Percentiles rank a stretch among this genome's conserved stretches.
These are phyloP conservation scores for Callimorpha dominula DNA, from an alignment of 2,888 invertebrate species.

Conservation along the genomic window DNA sequence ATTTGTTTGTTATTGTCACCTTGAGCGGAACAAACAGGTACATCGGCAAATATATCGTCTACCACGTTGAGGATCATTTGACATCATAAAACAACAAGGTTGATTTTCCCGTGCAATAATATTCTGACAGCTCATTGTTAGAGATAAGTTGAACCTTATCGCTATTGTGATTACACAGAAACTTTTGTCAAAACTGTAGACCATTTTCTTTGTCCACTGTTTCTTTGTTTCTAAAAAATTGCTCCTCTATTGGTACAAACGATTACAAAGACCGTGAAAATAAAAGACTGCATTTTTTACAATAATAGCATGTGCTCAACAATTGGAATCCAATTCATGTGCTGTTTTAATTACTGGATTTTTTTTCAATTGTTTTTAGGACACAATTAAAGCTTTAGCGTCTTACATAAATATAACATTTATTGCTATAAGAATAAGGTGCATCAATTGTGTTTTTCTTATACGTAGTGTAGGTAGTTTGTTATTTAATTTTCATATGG, in stretches of 20 bases:
- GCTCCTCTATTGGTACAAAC: background rate
- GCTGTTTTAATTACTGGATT: slow-evolving; percentile 28
- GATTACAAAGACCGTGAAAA: background rate
- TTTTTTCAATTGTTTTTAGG: slow-evolving; percentile 39
- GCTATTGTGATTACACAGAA: too few species aligned
- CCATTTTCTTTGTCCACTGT: too few species aligned
- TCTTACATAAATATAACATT: slow-evolving; percentile 19
- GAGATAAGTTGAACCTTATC: too few species aligned
- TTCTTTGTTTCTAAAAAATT: background rate
- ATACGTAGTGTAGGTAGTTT: background rate
- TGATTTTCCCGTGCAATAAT: too few species aligned
- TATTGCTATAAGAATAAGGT: slow-evolving; percentile 7
- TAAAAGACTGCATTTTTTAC: background rate
- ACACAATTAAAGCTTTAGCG: slow-evolving; percentile 26
- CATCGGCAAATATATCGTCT: too few species aligned
- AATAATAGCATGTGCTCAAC: slow-evolving; percentile 2
- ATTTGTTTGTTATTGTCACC: too few species aligned
- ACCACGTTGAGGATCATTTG: too few species aligned
- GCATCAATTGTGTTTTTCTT: background rate
- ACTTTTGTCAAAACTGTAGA: too few species aligned
- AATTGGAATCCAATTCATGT: slow-evolving; percentile 18
- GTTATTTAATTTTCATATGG: slow-evolving; percentile 16
- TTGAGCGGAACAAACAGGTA: too few species aligned
- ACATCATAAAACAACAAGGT: too few species aligned
- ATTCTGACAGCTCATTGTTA: too few species aligned